Base-by-base conservation (phyloP, 2,888 invertebrate genomes). In the Calliphora vomitoria region DNA sequence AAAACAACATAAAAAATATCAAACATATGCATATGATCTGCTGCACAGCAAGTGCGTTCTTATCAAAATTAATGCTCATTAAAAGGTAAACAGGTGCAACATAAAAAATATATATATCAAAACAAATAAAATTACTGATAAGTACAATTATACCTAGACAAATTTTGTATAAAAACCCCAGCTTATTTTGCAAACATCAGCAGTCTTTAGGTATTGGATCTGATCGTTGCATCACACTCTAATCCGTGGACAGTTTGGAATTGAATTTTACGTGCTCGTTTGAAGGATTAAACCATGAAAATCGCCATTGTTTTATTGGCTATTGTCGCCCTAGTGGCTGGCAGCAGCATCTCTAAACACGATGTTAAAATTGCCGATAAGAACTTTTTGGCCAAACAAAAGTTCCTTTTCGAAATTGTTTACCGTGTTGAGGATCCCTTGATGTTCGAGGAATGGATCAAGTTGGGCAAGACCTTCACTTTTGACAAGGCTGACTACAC, bases 401-500 rank as follows among this genome's bases (percentile, higher is more conserved):
- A 35, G 35, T 35, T 35, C 35, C 35, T 35, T 6, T 90, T 91
- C 13, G 91, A 92, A 85, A 90, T 92, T 31, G 85, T 91, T 18
- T 89, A 90, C 75, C 35, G 35, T 35, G 35, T 35, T 35, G 35
- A 35, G 35, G 35, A 35, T 35, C 91, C 90, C 0, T 75, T 91
- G 66, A 90, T 90, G 89, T 91, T 92, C 87, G 91, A 91, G 64
- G 91, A 92, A 64, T 90, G 72, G 44, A 91, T 92, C 72, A 91
- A 92, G 71, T 3, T 82, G 78, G 95, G 95, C 72, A 94, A 95
- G 44, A 93, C 94, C 1, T 74, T 74, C 18, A 66, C 35, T 10
- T 78, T 62, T 11, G 13, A 75, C 55, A 62, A 72, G 35, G 47
- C 89, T 20, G 75, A 79, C 8, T 89, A 89, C 64, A 72, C 35